phyloP scores from a whole-genome alignment of 2,113 vertebrate species.

The Caloenas nicobarica region DNA sequence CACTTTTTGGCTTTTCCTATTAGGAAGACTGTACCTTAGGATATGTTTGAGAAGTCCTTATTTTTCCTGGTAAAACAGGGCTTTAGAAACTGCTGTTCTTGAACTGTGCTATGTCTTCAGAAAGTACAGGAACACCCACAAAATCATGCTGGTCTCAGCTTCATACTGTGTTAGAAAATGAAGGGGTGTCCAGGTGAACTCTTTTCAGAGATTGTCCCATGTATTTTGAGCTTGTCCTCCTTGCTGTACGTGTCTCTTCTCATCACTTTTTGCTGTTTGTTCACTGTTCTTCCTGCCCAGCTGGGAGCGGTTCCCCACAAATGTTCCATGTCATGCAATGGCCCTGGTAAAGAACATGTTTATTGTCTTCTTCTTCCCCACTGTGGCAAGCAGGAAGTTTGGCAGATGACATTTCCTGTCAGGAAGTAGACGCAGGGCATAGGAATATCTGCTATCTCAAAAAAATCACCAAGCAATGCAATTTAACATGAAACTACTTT shows the following conservation, averaged over 20 bases:
- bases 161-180: not conserved
- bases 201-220: not conserved
- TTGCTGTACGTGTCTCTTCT: not conserved
- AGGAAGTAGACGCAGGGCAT: not conserved
- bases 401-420: not conserved
- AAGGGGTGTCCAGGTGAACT: not conserved
- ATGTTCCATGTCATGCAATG: not conserved
- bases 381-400: slow-evolving; percentile 29
- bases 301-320: not conserved
- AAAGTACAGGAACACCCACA: not conserved
- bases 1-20: not conserved
- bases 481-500: not conserved
- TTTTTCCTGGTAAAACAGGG: not conserved
- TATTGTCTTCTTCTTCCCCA: not conserved
- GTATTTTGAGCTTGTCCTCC: not conserved
- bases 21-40: not conserved
- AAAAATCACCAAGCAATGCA: not conserved
- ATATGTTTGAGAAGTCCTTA: not conserved
- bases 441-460: slow-evolving; percentile 1
- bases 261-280: not conserved
- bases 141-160: not conserved
- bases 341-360: not conserved
- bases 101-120: not conserved
- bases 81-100: not conserved
- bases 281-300: slow-evolving; percentile 1